Percentiles rank a stretch among this genome's conserved stretches.
phyloP scores from a whole-genome alignment of 2,888 invertebrate genomes.

The Mythimna ferrago region DNA sequence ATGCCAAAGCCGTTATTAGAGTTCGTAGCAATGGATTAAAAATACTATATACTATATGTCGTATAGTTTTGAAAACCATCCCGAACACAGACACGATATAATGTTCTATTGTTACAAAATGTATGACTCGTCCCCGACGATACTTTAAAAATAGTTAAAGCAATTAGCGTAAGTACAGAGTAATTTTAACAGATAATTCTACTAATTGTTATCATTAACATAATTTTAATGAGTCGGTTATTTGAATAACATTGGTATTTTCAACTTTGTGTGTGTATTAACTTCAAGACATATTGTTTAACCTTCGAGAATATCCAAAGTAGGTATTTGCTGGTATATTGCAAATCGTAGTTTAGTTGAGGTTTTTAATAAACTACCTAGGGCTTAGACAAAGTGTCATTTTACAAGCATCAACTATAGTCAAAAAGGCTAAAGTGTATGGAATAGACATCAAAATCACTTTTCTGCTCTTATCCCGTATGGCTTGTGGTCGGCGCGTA shows the following conservation, averaged over 20 bases:
- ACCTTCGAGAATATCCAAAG: neutral
- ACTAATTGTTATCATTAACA: constrained; percentile 50
- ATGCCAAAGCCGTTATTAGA: neutral
- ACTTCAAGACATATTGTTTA: neutral
- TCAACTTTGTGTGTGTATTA: neutral
- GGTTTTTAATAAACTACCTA: no score
- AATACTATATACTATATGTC: neutral
- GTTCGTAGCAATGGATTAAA: neutral
- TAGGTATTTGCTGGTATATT: neutral
- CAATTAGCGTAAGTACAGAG: constrained; percentile 48
- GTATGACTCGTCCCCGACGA: constrained; percentile 2
- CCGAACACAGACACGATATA: constrained; percentile 14
- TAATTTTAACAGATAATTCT: constrained; percentile 45
- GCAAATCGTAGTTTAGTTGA: no score
- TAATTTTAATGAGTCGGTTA: constrained; percentile 44
- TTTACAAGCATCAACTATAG: no score
- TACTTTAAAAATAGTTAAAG: constrained; percentile 32
- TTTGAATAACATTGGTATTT: constrained; percentile 29
- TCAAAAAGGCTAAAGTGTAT: no score
- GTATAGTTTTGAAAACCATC: constrained; percentile 17
- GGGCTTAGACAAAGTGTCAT: no score
- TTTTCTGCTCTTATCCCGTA: no score
- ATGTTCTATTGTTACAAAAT: constrained; percentile 45
- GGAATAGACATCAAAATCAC: no score
- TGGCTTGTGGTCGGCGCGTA: no score